Conservation (phyloP, 2,797 vertebrate genomes). For the Sparus aurata region DNA sequence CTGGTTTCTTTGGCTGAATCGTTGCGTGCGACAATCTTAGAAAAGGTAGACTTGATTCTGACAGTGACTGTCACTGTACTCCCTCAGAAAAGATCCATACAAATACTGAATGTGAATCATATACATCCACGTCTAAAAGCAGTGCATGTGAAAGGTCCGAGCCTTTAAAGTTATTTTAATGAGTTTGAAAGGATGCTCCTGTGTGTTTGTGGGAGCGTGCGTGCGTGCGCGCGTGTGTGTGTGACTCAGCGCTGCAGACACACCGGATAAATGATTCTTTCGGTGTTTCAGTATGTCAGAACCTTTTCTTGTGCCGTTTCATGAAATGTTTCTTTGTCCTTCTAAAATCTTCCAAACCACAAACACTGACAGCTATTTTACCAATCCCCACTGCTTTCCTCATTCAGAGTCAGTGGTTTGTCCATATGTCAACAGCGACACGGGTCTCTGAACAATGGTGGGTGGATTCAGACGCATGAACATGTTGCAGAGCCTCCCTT, state of each 20-base stretch:
- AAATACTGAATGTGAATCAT: background rate
- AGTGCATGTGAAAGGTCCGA: constrained; percentile 17
- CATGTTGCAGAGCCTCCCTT: background rate
- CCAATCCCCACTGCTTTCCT: background rate
- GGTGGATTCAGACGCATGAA: background rate
- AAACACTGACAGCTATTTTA: background rate
- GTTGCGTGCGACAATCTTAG: background rate
- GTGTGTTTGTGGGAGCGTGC: constrained; percentile 5
- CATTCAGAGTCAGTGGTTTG: background rate
- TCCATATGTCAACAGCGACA: background rate
- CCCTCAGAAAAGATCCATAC: background rate
- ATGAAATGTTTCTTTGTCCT: background rate
- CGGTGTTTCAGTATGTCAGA: background rate
- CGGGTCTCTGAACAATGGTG: background rate
- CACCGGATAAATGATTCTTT: background rate
- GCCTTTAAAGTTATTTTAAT: constrained; percentile 34
- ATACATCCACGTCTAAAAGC: background rate
- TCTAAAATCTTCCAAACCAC: background rate
- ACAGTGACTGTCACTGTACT: background rate
- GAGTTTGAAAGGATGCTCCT: constrained; percentile 7
- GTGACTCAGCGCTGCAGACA: no score
- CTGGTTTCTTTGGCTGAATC: constrained; percentile 41
- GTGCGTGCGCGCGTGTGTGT: background rate
- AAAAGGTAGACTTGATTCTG: background rate
- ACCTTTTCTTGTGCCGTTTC: background rate